Percentiles rank a stretch among this genome's conserved stretches.
Evolutionary conservation across 1,140 invertebrate species (phyloP).

Genomic region (Scaptodrosophila lebanonensis): DNA sequence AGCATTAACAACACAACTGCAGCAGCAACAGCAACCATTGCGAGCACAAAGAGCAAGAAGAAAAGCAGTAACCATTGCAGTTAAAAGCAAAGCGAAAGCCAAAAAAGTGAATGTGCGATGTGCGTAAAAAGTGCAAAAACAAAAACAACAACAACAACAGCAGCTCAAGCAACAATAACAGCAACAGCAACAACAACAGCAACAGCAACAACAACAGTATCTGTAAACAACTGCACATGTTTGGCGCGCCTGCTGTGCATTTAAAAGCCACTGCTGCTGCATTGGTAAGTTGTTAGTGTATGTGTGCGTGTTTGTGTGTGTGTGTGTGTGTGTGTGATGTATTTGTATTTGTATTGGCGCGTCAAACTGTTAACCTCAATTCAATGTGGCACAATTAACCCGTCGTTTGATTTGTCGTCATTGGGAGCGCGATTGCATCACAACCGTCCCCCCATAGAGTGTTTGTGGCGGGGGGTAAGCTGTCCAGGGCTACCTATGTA

Average conservation of each 20-base stretch:
- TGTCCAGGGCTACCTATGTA: too few species aligned
- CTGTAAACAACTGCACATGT: constrained; percentile 1
- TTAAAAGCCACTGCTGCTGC: constrained; percentile 6
- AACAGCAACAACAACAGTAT: neutral
- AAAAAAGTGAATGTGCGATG: too few species aligned
- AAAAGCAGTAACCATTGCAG: too few species aligned
- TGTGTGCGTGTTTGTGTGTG: constrained; percentile 4
- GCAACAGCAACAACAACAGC: neutral
- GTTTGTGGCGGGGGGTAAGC: too few species aligned
- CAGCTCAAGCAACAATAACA: constrained; percentile 13
- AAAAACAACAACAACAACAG: constrained; percentile 24
- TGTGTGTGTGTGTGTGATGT: neutral
- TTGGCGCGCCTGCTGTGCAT: too few species aligned
- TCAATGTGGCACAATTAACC: constrained; percentile 12
- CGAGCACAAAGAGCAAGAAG: too few species aligned
- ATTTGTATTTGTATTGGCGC: too few species aligned
- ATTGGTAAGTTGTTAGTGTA: neutral
- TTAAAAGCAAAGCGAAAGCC: neutral
- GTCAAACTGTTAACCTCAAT: neutral
- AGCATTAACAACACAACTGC: too few species aligned
- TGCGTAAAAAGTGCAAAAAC: constrained; percentile 27
- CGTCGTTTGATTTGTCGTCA: constrained; percentile 20
- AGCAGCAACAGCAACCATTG: too few species aligned
- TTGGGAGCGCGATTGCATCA: constrained; percentile 52
- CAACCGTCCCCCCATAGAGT: too few species aligned